Evolutionary conservation across 2,113 vertebrate genomes (phyloP).

Genomic region (Cervus canadensis): DNA sequence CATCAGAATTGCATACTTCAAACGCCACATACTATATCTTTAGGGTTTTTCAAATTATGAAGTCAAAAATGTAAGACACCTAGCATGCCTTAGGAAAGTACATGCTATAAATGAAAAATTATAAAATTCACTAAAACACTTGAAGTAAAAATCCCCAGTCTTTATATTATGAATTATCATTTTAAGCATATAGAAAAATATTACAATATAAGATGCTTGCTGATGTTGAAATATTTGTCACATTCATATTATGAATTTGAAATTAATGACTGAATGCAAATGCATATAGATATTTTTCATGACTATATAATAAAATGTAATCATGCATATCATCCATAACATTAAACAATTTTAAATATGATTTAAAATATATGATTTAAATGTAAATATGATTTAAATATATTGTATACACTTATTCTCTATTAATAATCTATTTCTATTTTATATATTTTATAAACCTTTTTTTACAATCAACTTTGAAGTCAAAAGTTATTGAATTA

Average conservation of each 20-base stretch:
- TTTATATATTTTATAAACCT: neutral
- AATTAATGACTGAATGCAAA: neutral
- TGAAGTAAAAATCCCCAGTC: neutral
- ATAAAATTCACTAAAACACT: neutral
- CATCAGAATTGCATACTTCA: neutral
- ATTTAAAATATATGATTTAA: neutral
- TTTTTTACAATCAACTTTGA: neutral
- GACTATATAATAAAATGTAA: neutral
- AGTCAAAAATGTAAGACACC: neutral
- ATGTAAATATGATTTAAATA: neutral
- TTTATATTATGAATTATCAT: neutral
- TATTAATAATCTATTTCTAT: neutral
- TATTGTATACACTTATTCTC: neutral
- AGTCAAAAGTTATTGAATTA: neutral
- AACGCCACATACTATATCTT: too few relatives aligned
- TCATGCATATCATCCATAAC: neutral
- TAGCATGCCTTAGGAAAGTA: neutral
- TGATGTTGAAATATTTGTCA: neutral
- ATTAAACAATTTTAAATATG: neutral
- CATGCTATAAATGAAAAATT: neutral
- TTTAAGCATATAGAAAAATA: neutral
- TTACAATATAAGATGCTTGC: neutral
- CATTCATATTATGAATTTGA: neutral
- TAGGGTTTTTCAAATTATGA: neutral
- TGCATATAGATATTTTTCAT: neutral